Conservation (phyloP, 64 coral and sea anemone genomes). For the Porites australiensis region DNA sequence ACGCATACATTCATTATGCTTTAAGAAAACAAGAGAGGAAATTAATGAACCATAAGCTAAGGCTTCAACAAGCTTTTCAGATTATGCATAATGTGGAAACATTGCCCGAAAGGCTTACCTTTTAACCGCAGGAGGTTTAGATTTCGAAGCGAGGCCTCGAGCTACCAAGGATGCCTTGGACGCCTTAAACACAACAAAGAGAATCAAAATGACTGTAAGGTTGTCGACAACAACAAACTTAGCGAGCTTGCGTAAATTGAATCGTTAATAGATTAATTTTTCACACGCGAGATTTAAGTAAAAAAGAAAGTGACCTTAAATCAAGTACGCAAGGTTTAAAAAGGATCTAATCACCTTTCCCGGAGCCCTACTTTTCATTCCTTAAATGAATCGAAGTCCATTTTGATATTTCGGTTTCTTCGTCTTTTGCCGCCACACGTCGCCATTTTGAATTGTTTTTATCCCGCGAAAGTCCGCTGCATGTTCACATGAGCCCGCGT, state of each 20-base stretch:
- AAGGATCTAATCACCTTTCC: background rate
- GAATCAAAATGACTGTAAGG: background rate
- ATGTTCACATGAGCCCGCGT: background rate
- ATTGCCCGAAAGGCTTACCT: constrained; percentile 36
- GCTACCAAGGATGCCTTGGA: constrained; percentile 91
- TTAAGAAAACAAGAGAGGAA: no score
- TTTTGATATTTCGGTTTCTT: background rate
- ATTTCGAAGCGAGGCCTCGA: constrained; percentile 87
- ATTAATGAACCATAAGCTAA: background rate
- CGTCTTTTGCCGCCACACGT: background rate
- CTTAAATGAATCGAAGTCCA: background rate
- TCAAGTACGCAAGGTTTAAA: background rate
- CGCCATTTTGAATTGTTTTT: constrained; percentile 38
- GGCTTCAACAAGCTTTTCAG: background rate
- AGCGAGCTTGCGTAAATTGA: no score
- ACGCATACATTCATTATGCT: no score
- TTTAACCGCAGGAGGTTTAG: constrained; percentile 61
- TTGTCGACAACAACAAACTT: no score
- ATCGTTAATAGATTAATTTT: no score
- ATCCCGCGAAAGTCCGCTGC: background rate
- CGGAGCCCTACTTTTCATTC: constrained; percentile 21
- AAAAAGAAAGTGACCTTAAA: no score
- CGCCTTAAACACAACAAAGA: constrained; percentile 39
- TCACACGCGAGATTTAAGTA: no score
- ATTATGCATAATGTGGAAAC: background rate